Conservation (phyloP, 2,113 vertebrate species). For the Anolis sagrei region DNA sequence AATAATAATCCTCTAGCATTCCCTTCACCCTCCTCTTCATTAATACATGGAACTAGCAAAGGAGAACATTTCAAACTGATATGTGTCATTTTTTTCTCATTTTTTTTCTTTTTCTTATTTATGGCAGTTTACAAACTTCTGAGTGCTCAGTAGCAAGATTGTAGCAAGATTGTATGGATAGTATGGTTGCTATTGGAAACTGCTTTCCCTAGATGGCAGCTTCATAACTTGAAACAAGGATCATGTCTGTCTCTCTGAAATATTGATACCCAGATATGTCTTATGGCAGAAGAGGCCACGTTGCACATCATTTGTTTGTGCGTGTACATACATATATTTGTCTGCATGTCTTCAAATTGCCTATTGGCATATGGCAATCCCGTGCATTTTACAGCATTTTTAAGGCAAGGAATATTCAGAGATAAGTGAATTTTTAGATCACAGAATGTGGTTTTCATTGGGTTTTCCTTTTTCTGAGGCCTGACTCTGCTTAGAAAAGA, state of each 20-base stretch:
- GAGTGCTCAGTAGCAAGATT: neutral
- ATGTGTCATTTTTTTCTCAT: too few species aligned
- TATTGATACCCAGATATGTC: neutral
- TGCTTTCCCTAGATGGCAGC: neutral
- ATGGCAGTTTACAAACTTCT: neutral
- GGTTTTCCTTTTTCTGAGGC: too few species aligned
- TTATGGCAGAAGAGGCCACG: neutral
- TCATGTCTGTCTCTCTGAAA: neutral
- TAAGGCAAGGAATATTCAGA: too few species aligned
- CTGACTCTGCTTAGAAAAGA: too few species aligned
- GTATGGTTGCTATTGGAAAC: neutral
- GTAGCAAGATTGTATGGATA: too few species aligned
- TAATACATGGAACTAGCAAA: neutral
- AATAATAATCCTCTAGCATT: too few species aligned
- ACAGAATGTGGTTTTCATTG: too few species aligned
- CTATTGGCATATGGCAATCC: too few species aligned
- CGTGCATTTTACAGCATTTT: too few species aligned
- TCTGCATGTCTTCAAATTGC: too few species aligned
- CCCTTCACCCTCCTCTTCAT: neutral
- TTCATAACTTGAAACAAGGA: neutral
- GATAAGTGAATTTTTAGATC: too few species aligned
- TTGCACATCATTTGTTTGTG: neutral
- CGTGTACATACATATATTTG: neutral
- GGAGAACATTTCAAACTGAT: neutral
- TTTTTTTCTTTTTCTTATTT: neutral